Conservation (phyloP, 92 coral and sea anemone genomes). For the Epizoanthus stellaris region DNA sequence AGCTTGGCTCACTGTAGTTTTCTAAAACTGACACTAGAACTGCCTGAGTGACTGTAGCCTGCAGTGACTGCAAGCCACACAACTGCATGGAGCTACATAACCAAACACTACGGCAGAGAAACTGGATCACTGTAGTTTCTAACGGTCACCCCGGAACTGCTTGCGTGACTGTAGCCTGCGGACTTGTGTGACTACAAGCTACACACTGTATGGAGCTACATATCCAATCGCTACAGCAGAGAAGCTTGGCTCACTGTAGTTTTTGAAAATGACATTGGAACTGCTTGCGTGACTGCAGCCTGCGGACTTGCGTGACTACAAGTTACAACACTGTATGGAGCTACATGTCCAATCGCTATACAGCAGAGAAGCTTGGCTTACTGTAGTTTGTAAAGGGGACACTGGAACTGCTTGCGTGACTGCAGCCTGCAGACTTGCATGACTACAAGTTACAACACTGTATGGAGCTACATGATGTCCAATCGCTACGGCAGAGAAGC, state of each 20-base stretch:
- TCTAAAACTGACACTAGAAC: no score
- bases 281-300: no score
- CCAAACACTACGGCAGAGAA: neutral
- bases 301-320: no score
- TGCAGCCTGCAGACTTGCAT: constrained; percentile 1
- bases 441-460: no score
- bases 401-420: constrained; percentile 37
- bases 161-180: constrained; percentile 32
- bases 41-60: no score
- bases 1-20: constrained; percentile 19
- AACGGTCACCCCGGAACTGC: constrained; percentile 16
- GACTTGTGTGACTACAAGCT: neutral
- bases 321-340: no score
- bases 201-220: neutral
- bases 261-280: no score
- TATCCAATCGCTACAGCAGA: neutral
- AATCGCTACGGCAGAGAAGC: constrained; percentile 14
- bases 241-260: no score
- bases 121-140: constrained; percentile 23
- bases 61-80: no score
- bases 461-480: no score
- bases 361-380: constrained; percentile 35
- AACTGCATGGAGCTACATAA: no score
- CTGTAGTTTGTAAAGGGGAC: constrained; percentile 30
- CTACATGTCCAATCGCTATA: neutral